Evolutionary conservation across 2,888 invertebrate genomes (phyloP), one percentile per base, ranked within the genome.

Genomic region (Rhogogaster chlorosoma): DNA sequence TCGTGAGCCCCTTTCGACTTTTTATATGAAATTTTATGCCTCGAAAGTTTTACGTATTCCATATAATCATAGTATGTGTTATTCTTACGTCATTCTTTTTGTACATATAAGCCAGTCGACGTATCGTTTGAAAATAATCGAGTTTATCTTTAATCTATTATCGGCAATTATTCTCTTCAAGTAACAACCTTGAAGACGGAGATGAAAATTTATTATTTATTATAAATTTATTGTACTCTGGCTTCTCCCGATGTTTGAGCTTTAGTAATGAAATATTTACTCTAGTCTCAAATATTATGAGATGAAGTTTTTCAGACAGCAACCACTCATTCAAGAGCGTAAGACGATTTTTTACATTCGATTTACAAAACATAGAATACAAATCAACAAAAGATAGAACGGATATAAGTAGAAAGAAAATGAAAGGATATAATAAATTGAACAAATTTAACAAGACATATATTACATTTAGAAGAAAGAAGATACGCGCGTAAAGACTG

Each of bases 221-320:
- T 36, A 4, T n/a, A n/a, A 22, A 45, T 67, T 64, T 12, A 83
- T 49, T 67, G 26, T 29, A 64, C 12, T n/a, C 10, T 85, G 87
- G 87, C 83, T 90, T 89, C 91, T 93, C 91, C 91, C 88, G 87
- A 88, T 89, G 89, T 92, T 93, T 93, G 92, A 88, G 88, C 90
- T 89, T 53, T 89, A 89, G 89, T 92, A 93, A 93, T 91, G 92
- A 89, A 85, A 91, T 36, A 92, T 87, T 92, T 93, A 91, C 85
- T 88, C 88, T 87, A 85, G 88, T 88, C 86, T 87, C 92, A 93
- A 92, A 89, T 89, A 90, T 88, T 85, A 86, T 88, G 91, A 85
- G 92, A 92, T 82, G 92, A 88, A 90, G 83, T 80, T 73, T 42
- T n/a, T n/a, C n/a, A 83, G 45, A n/a, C n/a, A 15, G 49, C 45